Evolutionary conservation across 2,113 vertebrate genomes (phyloP), one percentile per base, ranked within the genome.

Genomic region (Aplodontia rufa): DNA sequence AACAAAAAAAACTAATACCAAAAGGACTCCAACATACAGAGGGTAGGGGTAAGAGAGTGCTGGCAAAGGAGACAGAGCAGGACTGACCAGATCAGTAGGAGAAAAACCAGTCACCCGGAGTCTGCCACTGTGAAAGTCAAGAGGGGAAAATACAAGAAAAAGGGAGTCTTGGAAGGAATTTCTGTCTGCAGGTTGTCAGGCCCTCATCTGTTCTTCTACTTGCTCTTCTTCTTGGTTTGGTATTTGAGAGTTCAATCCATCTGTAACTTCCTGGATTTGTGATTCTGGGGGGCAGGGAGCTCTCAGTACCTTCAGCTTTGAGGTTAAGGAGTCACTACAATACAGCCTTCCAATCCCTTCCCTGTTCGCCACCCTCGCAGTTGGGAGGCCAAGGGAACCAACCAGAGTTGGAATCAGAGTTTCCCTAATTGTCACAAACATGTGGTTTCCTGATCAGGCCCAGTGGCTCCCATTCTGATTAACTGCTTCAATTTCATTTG

Each of bases 101-200:
- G 58, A 60, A 53, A 60, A 60, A 26, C 24, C 51, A 14, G 78
- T 22, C 35, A 37, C 62, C 47, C 8, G 1, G 26, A 14, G 4
- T 5, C 1, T 28, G 58, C 17, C 49, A 2, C 17, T 5, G 4
- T 1, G 20, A 37, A 53, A 4, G 19, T 49, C 6, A 3, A 30
- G 35, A 30, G 42, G 10, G 8, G 53, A 16, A 6, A 6, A 2
- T 6, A 16, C 4, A 13, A 68, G 20, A 40, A 76, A 51, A 30
- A 3, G 1, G 45, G 68, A 22, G 14, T 30, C 42, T 30, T 10
- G 72, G 53, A 55, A 55, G 40, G 53, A 53, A n/a, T 72, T 8
- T 13, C 0, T 4, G 40, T 49, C 28, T 14, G 0, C n/a, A 42
- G 9, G 45, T 1, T 16, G 12, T 30, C 45, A 37, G 32, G 53